phyloP scores from a whole-genome alignment of 2,888 invertebrate species.

The Cephus nigrinus region DNA sequence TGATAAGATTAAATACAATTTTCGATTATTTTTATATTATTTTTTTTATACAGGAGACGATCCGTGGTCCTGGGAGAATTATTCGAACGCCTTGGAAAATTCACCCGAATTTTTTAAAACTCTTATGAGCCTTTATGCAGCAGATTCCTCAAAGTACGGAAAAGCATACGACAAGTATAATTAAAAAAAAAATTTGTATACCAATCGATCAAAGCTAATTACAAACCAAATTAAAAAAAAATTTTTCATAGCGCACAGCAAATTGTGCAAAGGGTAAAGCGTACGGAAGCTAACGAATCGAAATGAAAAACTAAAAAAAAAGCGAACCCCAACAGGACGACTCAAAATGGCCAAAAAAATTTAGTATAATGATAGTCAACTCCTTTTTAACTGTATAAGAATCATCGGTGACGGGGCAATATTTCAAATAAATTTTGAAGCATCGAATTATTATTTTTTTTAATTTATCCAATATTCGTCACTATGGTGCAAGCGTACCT shows the following conservation, averaged over 20 bases:
- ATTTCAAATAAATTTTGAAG: background rate
- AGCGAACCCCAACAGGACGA: background rate
- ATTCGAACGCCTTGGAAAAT: conserved; percentile 57
- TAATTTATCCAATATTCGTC: background rate
- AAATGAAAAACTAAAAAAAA: background rate
- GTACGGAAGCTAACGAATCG: conserved; percentile 29
- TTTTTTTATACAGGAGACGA: conserved; percentile 22
- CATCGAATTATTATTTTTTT: background rate
- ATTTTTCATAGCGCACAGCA: conserved; percentile 43
- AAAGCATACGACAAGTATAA: background rate
- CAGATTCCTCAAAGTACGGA: background rate
- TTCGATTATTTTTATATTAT: background rate
- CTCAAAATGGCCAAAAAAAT: background rate
- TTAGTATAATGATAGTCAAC: background rate
- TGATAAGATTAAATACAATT: background rate
- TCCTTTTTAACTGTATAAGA: background rate
- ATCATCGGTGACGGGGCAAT: background rate
- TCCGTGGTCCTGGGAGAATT: conserved; percentile 50
- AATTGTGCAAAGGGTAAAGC: conserved; percentile 50
- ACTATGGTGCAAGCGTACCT: background rate
- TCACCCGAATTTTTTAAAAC: conserved; percentile 41
- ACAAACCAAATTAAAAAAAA: background rate
- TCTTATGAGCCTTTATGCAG: background rate
- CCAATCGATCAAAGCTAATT: background rate
- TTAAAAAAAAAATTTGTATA: background rate